Evolutionary conservation across 2,797 vertebrate genomes (phyloP), one percentile per base, ranked within the genome.

Genomic region (Helarctos malayanus): DNA sequence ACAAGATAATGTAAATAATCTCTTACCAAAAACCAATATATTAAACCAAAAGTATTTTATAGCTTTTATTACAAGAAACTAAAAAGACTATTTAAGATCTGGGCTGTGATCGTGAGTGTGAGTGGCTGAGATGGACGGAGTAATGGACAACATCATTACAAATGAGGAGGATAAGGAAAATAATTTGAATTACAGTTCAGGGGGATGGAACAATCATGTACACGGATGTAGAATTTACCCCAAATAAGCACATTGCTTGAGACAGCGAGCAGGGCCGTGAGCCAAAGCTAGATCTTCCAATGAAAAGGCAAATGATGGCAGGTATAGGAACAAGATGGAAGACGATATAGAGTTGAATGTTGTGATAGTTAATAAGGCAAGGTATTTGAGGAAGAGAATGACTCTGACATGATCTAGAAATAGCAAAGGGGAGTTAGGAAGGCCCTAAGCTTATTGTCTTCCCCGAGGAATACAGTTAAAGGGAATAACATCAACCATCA

Each of bases 1-100:
- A 95, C 95, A 98, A 98, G 94, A 97, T 97, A 98, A 98, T 98
- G 93, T 98, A 98, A 99, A 98, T 97, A 98, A 98, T 97, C 93
- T 97, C 97, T 98, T 98, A 98, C 92, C 98, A 97, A 98, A 97
- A 99, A 98, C 84, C 96, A 98, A 97, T 96, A 96, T 98, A 98
- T 98, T 98, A 98, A 98, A 97, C 98, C 95, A 98, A 98, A 98
- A 98, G 95, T 98, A 97, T 98, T 98, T 63, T 57, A 52, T 13
- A 65, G n/a, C 91, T 63, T 52, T 71, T 90, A 27, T 78, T 35
- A 54, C 7, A 88, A 25, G 12, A 85, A 65, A 78, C 29, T 18
- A 23, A 82, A 54, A 49, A 78, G 16, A 65, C 25, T 56, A 21
- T 68, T n/a, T 35, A 52, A 84, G 75, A 63, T 79, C 15, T 25